A percentile compares a stretch with the other conserved stretches of the same genome.
Conservation (phyloP, 2,797 vertebrate genomes). For the Etheostoma nigrum region DNA sequence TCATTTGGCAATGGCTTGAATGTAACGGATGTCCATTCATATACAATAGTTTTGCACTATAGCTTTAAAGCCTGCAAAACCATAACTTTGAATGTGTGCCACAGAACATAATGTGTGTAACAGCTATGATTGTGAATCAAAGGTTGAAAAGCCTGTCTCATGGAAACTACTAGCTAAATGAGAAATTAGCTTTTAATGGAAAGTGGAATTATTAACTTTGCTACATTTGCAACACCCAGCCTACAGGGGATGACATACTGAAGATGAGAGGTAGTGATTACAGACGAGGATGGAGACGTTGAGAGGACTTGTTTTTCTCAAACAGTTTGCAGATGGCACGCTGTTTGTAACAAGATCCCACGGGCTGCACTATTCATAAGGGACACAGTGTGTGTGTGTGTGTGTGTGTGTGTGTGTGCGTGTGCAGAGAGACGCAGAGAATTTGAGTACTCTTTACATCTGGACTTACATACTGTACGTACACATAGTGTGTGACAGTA, state of each 20-base stretch:
- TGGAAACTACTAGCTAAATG: too few relatives aligned
- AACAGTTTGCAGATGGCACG: conserved; percentile 52
- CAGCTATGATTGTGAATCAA: background rate
- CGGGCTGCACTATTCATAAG: conserved; percentile 43
- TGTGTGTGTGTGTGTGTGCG: conserved; percentile 19
- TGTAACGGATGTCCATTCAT: too few relatives aligned
- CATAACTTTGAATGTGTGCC: background rate
- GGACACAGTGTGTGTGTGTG: conserved; percentile 24
- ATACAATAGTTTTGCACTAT: too few relatives aligned
- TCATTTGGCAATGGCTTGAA: too few relatives aligned
- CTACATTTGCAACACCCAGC: accelerated
- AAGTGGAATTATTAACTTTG: too few relatives aligned
- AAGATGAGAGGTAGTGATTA: conserved; percentile 25
- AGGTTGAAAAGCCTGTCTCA: too few relatives aligned
- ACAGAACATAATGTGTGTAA: background rate
- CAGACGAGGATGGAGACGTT: background rate
- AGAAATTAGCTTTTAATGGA: too few relatives aligned
- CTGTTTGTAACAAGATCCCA: conserved; percentile 64
- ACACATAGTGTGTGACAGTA: conserved; percentile 8
- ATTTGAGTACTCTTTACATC: conserved; percentile 25
- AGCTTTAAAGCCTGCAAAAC: too few relatives aligned
- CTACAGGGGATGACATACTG: background rate
- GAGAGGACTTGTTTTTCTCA: conserved; percentile 61
- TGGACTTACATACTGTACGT: background rate
- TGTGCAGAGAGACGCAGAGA: conserved; percentile 4